A percentile compares a stretch with the other conserved stretches of the same genome.
Conservation (phyloP, 2,797 vertebrate species). For the Mionectes olivaceus region DNA sequence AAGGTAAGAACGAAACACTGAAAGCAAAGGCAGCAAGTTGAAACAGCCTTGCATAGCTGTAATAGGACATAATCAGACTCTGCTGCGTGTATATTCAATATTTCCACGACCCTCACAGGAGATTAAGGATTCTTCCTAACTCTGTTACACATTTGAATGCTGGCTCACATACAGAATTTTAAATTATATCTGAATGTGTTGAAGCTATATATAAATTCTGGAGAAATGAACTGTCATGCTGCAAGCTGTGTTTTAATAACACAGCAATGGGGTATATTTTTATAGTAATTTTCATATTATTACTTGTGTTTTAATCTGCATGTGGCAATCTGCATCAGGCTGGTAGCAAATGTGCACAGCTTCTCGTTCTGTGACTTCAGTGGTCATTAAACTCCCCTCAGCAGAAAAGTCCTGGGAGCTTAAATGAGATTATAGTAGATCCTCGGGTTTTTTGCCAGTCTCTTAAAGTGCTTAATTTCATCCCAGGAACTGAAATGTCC, state of each 20-base stretch:
- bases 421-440: background rate
- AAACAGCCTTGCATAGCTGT: background rate
- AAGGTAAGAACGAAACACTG: background rate
- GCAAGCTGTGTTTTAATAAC: conserved; percentile 45
- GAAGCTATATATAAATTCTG: conserved; percentile 22
- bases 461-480: background rate
- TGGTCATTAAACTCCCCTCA: conserved; percentile 6
- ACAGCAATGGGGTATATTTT: background rate
- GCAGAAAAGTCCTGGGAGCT: background rate
- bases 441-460: background rate
- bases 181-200: background rate
- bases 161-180: background rate
- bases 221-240: background rate
- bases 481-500: background rate
- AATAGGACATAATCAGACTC: background rate
- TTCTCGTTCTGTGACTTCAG: background rate
- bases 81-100: background rate
- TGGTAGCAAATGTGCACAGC: background rate
- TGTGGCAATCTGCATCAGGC: background rate
- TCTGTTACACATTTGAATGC: background rate
- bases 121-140: background rate
- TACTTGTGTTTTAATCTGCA: background rate
- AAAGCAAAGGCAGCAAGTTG: background rate
- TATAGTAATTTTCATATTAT: conserved; percentile 1
- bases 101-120: background rate